phyloP scores from a whole-genome alignment of 2,113 vertebrate species.

The Rana temporaria region DNA sequence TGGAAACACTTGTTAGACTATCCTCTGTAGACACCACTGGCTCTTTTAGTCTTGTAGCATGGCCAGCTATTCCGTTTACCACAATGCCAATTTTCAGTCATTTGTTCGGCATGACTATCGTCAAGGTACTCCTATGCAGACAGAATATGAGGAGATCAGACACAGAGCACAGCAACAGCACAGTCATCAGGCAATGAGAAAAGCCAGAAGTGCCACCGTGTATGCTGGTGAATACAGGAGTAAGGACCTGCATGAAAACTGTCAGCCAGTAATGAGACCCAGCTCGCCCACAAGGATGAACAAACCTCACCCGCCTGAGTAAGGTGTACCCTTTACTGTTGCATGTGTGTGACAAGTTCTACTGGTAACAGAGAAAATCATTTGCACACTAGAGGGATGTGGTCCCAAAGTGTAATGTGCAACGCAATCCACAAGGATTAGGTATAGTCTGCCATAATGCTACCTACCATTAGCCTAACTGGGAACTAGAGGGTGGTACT shows the following conservation, averaged over 20 bases:
- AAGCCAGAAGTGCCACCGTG: slow-evolving; percentile 49
- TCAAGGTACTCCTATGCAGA: not conserved
- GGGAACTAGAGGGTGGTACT: too few species aligned
- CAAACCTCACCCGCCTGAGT: slow-evolving; percentile 59
- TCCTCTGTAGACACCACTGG: not conserved
- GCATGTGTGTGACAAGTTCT: too few species aligned
- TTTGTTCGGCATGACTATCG: slow-evolving; percentile 34
- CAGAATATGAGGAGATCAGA: slow-evolving; percentile 63
- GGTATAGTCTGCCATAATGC: too few species aligned
- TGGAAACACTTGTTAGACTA: not conserved
- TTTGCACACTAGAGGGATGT: too few species aligned
- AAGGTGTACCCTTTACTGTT: slow-evolving; percentile 47
- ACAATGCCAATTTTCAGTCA: slow-evolving; percentile 55
- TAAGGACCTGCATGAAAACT: slow-evolving; percentile 60
- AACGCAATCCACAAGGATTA: too few species aligned
- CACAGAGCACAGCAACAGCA: slow-evolving; percentile 53
- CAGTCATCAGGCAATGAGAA: slow-evolving; percentile 57
- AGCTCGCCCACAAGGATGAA: slow-evolving; percentile 49
- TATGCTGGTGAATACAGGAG: slow-evolving; percentile 56
- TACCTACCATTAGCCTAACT: too few species aligned
- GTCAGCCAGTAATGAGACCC: not conserved
- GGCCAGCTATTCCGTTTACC: slow-evolving; percentile 35
- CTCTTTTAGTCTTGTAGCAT: not conserved
- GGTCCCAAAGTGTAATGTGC: too few species aligned
- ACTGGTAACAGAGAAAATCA: too few species aligned